Base-by-base conservation (phyloP, 2,888 invertebrate species). In the Orchesellides sinensis region DNA sequence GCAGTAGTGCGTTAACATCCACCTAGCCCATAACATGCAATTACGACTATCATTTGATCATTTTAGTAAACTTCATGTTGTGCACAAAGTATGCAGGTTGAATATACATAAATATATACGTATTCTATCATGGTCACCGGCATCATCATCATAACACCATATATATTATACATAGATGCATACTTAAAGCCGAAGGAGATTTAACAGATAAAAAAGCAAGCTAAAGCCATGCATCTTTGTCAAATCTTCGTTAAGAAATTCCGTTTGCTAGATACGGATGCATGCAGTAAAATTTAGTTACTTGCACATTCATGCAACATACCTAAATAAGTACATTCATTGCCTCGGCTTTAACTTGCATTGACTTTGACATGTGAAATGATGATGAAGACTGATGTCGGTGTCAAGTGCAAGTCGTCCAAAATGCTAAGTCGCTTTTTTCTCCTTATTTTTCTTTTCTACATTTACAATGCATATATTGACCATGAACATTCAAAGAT, bases 341-440 rank as follows among this genome's bases (percentile, higher is more conserved):
- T n/a, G 40, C 17, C 49, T n/a, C 3, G 27, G 54, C 59, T 35
- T 54, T 27, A 40, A 40, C 40, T 74, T 65, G 12, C 35, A 65
- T 54, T 65, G 35, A 66, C 65, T 56, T 75, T 75, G 75, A 75
- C 75, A 66, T 29, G 35, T 66, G 66, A 75, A 75, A 75, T 65
- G 75, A 75, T 75, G 75, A 75, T 66, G 75, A 75, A 75, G 75
- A 75, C 75, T 75, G 75, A 75, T 75, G 75, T 75, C 75, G 75
- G 75, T 75, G 75, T 75, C 75, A 75, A 75, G 75, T 75, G 75
- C 75, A 75, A 75, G 56, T 75, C 75, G 75, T 45, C 27, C 65
- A 25, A 74, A 65, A 54, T 4, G 61, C 40, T 52, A 74, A 63
- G 74, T 52, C 52, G 21, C 63, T 40, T 74, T 72, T 73, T 63